These are phyloP conservation scores for Lithophane leautieri DNA, from an alignment of 2,888 invertebrate species.

Conservation along the genomic window DNA sequence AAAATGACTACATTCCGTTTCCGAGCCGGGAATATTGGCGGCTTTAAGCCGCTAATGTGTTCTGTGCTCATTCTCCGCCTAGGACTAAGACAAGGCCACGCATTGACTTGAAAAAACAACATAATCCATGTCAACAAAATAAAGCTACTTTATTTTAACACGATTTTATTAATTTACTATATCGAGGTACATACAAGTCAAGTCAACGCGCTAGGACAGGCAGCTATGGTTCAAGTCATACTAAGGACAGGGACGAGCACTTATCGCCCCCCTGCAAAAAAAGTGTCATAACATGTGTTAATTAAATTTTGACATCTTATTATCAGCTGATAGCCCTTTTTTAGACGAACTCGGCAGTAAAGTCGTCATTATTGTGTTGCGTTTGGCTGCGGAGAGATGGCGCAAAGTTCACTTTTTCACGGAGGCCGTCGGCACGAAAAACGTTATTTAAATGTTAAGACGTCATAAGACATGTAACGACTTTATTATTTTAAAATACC, in stretches of 20 bases:
- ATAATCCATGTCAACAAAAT: slow-evolving; percentile 5
- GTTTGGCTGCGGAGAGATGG: no score
- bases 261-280: neutral
- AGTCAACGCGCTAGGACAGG: slow-evolving; percentile 18
- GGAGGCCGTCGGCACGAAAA: no score
- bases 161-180: slow-evolving; percentile 13
- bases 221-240: slow-evolving; percentile 34
- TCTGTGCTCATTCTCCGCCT: neutral
- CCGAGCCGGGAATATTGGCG: neutral
- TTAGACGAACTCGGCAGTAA: no score
- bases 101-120: slow-evolving; percentile 22
- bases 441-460: no score
- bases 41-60: neutral
- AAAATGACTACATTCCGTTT: no score
- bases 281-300: no score
- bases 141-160: neutral
- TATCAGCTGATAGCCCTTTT: no score
- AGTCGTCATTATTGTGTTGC: no score
- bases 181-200: slow-evolving; percentile 3
- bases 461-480: no score
- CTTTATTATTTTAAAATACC: neutral
- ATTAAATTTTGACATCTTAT: no score
- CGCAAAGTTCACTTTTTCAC: no score
- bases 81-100: slow-evolving; percentile 7
- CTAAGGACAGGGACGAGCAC: slow-evolving; percentile 34